Evolutionary conservation across 2,113 vertebrate genomes (phyloP), one percentile per base, ranked within the genome.

Genomic region (Nothoprocta perdicaria): DNA sequence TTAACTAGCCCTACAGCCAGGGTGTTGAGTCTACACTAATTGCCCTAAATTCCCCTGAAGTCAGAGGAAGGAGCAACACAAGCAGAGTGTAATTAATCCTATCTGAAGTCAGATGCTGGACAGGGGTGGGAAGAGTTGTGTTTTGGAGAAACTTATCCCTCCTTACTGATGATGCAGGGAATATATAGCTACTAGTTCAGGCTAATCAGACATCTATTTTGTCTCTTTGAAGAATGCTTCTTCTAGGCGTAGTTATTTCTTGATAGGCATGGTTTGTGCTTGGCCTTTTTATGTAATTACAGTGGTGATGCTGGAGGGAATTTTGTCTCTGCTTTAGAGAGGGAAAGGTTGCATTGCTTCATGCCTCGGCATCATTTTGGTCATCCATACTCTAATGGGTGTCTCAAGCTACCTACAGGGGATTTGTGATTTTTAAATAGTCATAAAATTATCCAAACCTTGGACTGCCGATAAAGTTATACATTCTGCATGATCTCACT

Each of bases 331-430:
- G 10, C 35, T 85, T 67, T 65, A 22, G 33, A 43, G 6, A 8
- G 12, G 31, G 1, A 68, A 60, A 66, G 11, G 38, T n/a, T 79
- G 57, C 77, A 68, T 80, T 16, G 4, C 8, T 60, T 89, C 1
- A 1, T 14, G 1, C 6, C 27, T 80, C 15, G 58, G 29, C 4
- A 5, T 69, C 0, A 0, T 90, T 92, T 84, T 71, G 7, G 6
- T 63, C 18, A 46, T 57, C 46, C 84, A 0, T 71, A 33, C 67
- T 31, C 2, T 80, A 80, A 75, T 45, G 41, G 50, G 80, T 80
- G 10, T 22, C 43, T 78, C 29, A 61, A 46, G 27, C 5, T 80
- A 60, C 10, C 23, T 80, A 0, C 53, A 13, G 31, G 53, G 17
- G 33, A 60, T 72, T 31, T 52, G 23, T 65, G 19, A 74, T 67